Conservation (phyloP, 2,113 vertebrate species). For the Melanostigma gelatinosum region DNA sequence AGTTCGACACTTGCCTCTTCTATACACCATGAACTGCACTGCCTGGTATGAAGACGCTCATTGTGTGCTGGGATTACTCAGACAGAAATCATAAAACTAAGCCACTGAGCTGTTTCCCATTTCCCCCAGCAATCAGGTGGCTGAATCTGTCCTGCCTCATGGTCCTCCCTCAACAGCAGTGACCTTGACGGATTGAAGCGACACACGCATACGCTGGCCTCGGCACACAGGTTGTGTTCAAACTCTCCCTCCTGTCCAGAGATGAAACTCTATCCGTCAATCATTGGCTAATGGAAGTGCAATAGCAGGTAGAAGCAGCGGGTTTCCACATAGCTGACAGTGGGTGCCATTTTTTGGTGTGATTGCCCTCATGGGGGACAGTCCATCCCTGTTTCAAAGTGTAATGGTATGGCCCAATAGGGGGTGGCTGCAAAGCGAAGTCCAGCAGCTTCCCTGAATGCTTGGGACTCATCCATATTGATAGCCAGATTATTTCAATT, state of each 20-base stretch:
- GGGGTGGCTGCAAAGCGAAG: constrained; percentile 51
- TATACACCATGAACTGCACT: constrained; percentile 51
- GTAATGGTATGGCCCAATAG: constrained; percentile 49
- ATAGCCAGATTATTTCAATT: constrained; percentile 76
- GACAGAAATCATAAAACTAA: constrained; percentile 73
- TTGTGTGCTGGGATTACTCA: constrained; percentile 59
- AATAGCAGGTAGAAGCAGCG: constrained; percentile 50
- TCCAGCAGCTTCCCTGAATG: constrained; percentile 67
- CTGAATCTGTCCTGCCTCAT: constrained; percentile 60
- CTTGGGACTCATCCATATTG: constrained; percentile 62
- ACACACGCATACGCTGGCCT: constrained; percentile 20
- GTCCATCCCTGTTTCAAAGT: constrained; percentile 48
- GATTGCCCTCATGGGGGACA: constrained; percentile 62
- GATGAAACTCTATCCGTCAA: constrained; percentile 55
- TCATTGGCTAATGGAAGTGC: constrained; percentile 54
- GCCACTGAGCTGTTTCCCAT: constrained; percentile 70
- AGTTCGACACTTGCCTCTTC: constrained; percentile 38
- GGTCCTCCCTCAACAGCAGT: constrained; percentile 52
- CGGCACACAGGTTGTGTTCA: constrained; percentile 13
- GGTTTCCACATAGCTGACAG: constrained; percentile 53
- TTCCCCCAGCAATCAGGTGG: constrained; percentile 62
- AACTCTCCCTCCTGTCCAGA: constrained; percentile 24
- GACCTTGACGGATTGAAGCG: constrained; percentile 68
- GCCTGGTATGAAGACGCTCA: constrained; percentile 48
- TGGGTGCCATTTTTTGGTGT: constrained; percentile 56